Base-by-base conservation (phyloP, 1,140 invertebrate genomes). In the Drosophila kurseongensis region DNA sequence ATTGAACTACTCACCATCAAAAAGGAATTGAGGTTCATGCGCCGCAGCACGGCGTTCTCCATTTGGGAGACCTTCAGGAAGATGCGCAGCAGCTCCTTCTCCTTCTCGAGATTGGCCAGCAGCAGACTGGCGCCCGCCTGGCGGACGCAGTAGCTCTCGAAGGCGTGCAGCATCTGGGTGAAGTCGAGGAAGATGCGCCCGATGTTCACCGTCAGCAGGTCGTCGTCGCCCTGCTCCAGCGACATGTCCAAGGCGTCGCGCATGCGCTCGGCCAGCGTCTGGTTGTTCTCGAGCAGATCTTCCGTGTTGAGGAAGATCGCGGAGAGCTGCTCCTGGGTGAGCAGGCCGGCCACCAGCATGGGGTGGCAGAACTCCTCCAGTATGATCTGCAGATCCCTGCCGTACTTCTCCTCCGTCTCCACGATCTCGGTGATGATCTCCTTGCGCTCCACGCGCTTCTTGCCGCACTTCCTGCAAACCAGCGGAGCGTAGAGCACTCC, bases 1-100 rank as follows among this genome's bases (percentile, higher is more conserved):
- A 1, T 32, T 6, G 7, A 13, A 7, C 0, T 5, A 56, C 90
- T 94, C 93, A 98, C 97, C 98, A 99, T 99, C 23, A 99, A 94
- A 93, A 99, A 99, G 7, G 98, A 98, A 93, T 98, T 98, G 14
- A 99, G 94, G 92, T 98, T 98, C 98, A 99, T 98, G 77, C 98
- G 94, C 75, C 98, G 94, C 63, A 99, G 93, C 38, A 98, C 96
- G 0, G 96, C 95, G 90, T 99, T 99, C 92, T 99, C 98, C 96
- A 98, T 98, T 93, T 99, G 98, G 1, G 97, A 98, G 14, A 98
- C 98, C 91, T 97, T 95, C 9, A 99, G 93, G 92, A 99, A 99
- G 92, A 99, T 98, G 88, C 97, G 94, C 32, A 99, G 93, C 29
- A 99, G 94, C 92, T 99, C 98, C 92, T 98, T 98, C 81, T 99